Base-by-base conservation (phyloP, 2,888 invertebrate genomes). In the Platerodrilus igneus region DNA sequence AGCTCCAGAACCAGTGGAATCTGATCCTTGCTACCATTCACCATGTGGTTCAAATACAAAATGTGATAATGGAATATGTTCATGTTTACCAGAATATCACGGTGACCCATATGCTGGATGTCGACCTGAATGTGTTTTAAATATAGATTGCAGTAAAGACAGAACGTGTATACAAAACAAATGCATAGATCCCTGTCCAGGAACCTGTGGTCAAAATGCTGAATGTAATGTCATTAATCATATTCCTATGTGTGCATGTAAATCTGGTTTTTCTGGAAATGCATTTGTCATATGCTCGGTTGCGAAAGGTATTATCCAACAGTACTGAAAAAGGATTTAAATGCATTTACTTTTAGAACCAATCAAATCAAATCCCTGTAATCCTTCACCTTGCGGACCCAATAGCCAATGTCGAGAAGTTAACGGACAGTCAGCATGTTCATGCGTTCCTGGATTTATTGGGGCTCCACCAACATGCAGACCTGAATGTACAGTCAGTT, bases 401-500 rank as follows among this genome's bases (percentile, higher is more conserved):
- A 72, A 72, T 55, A 74, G 74, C 50, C 68, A 70, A 46, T 75
- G 75, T 53, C 60, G 69, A 47, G 67, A 69, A 53, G 59, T 68
- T 17, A 71, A 73, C 53, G 67, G 66, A n/a, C 68, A 71, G 57
- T 71, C 73, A 0, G 66, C 78, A 21, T 86, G 86, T 57, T 77
- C 78, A 3, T 87, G 86, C 58, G 73, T 78, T 19, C 69, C 77
- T 2, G 79, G 81, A 14, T 83, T 81, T 54, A 74, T 81, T 33
- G 87, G 87, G 7, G 78, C 81, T 47, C 82, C 86, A 1, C 68
- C 71, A 1, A 66, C 57, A 46, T 84, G 83, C 57, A 72, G 82
- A 37, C 83, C 83, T 9, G 83, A 84, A 64, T 84, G 83, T 56
- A 76, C 79, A 1, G 75, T 78, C 23, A 82, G 82, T 53, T 77